These are phyloP conservation scores for Sipha maydis DNA, from an alignment of 2,888 invertebrate species.

Conservation along the genomic window DNA sequence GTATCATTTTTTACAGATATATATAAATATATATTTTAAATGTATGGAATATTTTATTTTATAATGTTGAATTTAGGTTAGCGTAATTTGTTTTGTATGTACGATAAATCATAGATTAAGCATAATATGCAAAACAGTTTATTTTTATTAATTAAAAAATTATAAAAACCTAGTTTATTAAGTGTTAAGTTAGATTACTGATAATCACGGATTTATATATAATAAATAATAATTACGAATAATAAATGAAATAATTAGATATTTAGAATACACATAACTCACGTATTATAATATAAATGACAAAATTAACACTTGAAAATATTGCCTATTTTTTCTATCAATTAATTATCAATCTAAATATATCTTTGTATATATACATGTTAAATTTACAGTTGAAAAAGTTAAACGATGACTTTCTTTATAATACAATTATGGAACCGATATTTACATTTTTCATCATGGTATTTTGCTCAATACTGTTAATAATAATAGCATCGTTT, in stretches of 20 bases:
- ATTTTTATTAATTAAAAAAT: background rate
- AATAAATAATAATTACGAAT: background rate
- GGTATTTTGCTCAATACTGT: background rate
- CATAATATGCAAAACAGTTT: background rate
- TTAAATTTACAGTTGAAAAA: background rate
- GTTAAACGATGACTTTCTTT: background rate
- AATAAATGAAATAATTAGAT: background rate
- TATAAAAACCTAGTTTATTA: background rate
- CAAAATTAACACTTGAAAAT: background rate
- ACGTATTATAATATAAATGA: background rate
- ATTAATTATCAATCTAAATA: background rate
- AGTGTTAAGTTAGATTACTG: background rate
- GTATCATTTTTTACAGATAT: too few relatives aligned
- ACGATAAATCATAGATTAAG: background rate
- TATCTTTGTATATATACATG: background rate
- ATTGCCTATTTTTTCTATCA: background rate
- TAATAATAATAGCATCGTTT: constrained; percentile 15
- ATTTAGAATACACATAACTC: background rate
- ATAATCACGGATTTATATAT: background rate
- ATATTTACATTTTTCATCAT: background rate
- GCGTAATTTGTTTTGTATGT: background rate
- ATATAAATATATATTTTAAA: too few relatives aligned
- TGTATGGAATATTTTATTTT: too few relatives aligned
- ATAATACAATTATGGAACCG: background rate
- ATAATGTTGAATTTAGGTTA: background rate